Conservation (phyloP, 2,113 vertebrate species). For the Tragelaphus buxtoni region DNA sequence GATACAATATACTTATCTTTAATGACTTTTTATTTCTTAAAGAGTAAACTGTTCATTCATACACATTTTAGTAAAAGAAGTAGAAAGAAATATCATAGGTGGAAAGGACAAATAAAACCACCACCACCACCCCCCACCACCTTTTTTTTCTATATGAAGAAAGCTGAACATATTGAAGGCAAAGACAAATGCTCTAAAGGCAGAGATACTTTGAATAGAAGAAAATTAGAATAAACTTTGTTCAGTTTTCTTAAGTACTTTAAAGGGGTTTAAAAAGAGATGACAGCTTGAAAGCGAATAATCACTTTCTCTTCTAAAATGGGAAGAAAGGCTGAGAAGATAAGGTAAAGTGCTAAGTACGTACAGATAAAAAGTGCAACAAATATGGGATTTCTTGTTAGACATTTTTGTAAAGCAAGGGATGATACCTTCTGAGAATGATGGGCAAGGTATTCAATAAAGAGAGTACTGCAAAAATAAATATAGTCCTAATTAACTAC, state of each 20-base stretch:
- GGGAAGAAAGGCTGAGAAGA: background rate
- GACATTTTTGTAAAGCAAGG: background rate
- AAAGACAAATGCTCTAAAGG: background rate
- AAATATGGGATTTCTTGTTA: background rate
- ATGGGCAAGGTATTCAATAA: background rate
- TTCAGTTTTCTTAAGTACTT: background rate
- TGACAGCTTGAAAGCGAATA: background rate
- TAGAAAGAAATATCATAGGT: background rate
- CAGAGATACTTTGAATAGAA: background rate
- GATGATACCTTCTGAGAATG: background rate
- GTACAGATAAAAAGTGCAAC: background rate
- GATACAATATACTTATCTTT: background rate
- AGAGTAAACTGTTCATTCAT: background rate
- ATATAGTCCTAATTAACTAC: background rate
- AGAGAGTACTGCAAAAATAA: background rate
- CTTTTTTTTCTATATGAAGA: background rate
- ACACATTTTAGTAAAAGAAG: background rate
- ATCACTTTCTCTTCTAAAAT: background rate
- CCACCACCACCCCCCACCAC: no score
- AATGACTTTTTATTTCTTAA: background rate
- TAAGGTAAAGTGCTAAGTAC: background rate
- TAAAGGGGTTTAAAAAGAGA: background rate
- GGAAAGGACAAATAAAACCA: background rate
- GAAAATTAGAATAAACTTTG: background rate
- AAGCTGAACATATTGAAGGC: background rate